phyloP scores from a whole-genome alignment of 2,888 invertebrate species.

The Osedax frankpressi region DNA sequence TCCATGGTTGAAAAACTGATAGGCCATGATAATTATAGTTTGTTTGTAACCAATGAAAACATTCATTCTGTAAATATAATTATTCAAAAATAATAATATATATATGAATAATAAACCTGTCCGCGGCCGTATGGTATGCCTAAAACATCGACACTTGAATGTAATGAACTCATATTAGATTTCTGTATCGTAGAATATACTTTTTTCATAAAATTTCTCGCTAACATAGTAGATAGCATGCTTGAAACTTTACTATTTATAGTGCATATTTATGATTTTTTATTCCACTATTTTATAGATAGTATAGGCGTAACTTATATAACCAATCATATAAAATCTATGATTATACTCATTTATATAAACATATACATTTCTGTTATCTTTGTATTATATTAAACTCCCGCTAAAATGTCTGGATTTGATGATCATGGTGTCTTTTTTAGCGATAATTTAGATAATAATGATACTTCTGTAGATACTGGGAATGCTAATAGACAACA shows the following conservation, averaged over 20 bases:
- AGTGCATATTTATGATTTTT: no score
- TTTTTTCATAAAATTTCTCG: neutral
- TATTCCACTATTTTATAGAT: no score
- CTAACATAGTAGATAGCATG: no score
- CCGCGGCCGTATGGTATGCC: conserved; percentile 20
- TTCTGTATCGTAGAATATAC: neutral
- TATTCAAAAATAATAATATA: neutral
- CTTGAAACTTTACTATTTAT: no score
- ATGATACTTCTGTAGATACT: conserved; percentile 50
- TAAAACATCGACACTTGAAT: conserved; percentile 13
- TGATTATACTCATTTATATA: no score
- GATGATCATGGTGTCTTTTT: conserved; percentile 82
- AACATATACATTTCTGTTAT: conserved; percentile 10
- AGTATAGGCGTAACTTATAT: no score
- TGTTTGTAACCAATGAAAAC: no score
- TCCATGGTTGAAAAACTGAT: no score
- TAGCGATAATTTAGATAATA: conserved; percentile 72
- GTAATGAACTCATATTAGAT: neutral
- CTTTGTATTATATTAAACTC: neutral
- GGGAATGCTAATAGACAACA: conserved; percentile 53
- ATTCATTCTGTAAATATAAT: no score
- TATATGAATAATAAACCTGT: conserved; percentile 14
- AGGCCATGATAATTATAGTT: no score
- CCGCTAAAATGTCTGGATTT: conserved; percentile 69
- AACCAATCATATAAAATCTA: no score